Base-by-base conservation (phyloP, 2,888 invertebrate species). In the Erebia aethiops region DNA sequence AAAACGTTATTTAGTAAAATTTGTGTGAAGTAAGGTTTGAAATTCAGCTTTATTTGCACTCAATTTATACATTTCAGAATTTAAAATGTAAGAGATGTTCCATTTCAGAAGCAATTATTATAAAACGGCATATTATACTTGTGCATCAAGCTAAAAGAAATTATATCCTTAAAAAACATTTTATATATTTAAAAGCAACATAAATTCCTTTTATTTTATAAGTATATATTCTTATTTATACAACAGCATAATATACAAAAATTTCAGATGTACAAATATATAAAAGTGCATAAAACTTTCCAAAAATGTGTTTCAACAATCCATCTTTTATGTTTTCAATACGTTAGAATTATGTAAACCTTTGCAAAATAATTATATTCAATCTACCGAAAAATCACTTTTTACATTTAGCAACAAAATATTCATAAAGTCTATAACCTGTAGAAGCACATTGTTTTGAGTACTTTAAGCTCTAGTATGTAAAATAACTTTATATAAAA, bases 251-350 rank as follows among this genome's bases (percentile, higher is more conserved):
- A 83, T 82, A 85, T 88, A 89, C 86, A 89, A 88, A 88, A 88
- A 82, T 77, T 75, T 82, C 79, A 81, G 83, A 88, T 89, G 87
- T 91, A 91, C 88, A 92, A 91, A 90, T 91, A 88, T 91, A 89
- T 91, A 91, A 91, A 91, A 87, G 90, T 91, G 91, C 91, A 87
- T 91, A 91, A 92, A 92, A 87, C 87, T 88, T 90, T 92, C 89
- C 90, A 92, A 92, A 92, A 92, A 87, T 87, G 89, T 88, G 88
- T 86, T 78, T 82, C 83, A 86, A 87, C 87, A 82, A 83, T 85
- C 78, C 82, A 79, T 54, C 43, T 71, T 69, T 26, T 60, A 52
- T 58, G 57, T 67, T 65, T 43, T 67, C 63, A 62, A 58, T 58
- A 69, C 61, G 65, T 60, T 52, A 71, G 69, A 71, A 57, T 70